A percentile compares a stretch with the other conserved stretches of the same genome.
These are phyloP conservation scores for Pharmacophagus antenor DNA, from an alignment of 2,888 invertebrate species.

Conservation along the genomic window DNA sequence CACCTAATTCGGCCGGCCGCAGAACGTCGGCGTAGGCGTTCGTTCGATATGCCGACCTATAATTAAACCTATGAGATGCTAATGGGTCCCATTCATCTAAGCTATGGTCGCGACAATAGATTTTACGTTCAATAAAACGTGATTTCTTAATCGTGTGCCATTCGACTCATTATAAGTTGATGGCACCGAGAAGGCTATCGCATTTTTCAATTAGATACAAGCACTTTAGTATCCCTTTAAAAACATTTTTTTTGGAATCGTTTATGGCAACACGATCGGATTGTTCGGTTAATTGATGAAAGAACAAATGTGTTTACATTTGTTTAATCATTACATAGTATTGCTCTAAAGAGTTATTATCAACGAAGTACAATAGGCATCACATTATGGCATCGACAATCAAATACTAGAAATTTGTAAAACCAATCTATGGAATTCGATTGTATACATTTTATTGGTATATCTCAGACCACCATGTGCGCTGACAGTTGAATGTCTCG, in stretches of 20 bases:
- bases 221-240: slow-evolving; percentile 28
- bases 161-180: slow-evolving; percentile 29
- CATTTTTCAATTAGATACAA: slow-evolving; percentile 31
- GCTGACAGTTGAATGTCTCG: slow-evolving; percentile 15
- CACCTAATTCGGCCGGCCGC: slow-evolving; percentile 75
- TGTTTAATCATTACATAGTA: slow-evolving; percentile 26
- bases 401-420: slow-evolving; percentile 10
- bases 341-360: slow-evolving; percentile 28
- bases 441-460: slow-evolving; percentile 10
- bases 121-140: slow-evolving; percentile 37
- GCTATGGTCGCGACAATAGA: slow-evolving; percentile 47
- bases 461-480: slow-evolving; percentile 18
- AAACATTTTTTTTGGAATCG: slow-evolving; percentile 28
- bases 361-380: slow-evolving; percentile 24
- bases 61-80: slow-evolving; percentile 74
- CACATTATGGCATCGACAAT: slow-evolving; percentile 19
- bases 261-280: slow-evolving; percentile 20
- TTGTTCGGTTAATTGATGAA: slow-evolving; percentile 26
- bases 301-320: slow-evolving; percentile 31
- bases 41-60: slow-evolving; percentile 60
- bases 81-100: slow-evolving; percentile 63
- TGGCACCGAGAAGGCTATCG: slow-evolving; percentile 27
- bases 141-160: slow-evolving; percentile 31
- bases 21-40: slow-evolving; percentile 58
- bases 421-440: slow-evolving; percentile 10